Base-by-base conservation (phyloP, 2,113 vertebrate species). In the Cervus canadensis region DNA sequence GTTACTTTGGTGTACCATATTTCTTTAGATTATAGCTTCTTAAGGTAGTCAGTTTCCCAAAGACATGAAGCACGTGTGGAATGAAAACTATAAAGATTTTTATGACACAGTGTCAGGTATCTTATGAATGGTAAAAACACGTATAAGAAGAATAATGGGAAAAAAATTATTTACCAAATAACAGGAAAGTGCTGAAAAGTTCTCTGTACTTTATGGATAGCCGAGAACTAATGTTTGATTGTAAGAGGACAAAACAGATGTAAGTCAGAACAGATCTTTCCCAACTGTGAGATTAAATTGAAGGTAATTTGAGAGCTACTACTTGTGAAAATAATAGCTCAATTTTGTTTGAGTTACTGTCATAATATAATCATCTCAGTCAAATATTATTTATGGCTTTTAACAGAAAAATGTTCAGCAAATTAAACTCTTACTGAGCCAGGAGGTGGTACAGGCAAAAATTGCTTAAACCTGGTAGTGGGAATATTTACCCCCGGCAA, bases 11-110 rank as follows among this genome's bases (percentile, higher is more conserved):
- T 85, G 11, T 60, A 81, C 28, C 19, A 76, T 6, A 40, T 94
- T 91, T 90, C 6, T 87, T 97, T 89, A 45, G 48, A 62, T 97
- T 67, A 90, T 89, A 78, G 79, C 78, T 89, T 91, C 33, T 84
- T 54, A 82, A 81, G 50, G 50, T 84, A 56, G 33, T 91, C 30
- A 74, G 13, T 91, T 97, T 98, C 28, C 95, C 43, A 0, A 87
- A 88, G 33, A 74, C 30, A 52, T 71, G 15, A 40, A 59, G 8
- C 17, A 33, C 81, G 23, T 92, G 23, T 82, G 36, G 62, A 84
- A 25, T 90, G 50, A 79, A 88, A 92, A 91, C 26, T 74, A 19
- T 48, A 90, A 84, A 62, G 23, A 84, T 83, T 17, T 94, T 97
- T 62, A 54, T 64, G 76, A 89, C 7, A 25, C 40, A 79, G 45